Base-by-base conservation (phyloP, 2,797 vertebrate genomes). In the Pseudochaenichthys georgianus region DNA sequence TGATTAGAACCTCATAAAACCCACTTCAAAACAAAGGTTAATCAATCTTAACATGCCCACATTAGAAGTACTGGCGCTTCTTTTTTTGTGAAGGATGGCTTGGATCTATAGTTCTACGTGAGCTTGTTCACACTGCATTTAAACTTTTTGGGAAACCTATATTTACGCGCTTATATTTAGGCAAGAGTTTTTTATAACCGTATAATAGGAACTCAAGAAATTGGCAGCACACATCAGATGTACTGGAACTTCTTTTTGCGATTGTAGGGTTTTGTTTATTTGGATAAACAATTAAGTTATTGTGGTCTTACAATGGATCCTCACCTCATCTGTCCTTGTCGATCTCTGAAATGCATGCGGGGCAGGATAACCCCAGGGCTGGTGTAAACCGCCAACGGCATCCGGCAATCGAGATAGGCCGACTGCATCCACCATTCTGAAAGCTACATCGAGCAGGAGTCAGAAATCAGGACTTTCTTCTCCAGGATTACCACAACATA, bases 361-460 rank as follows among this genome's bases (percentile, higher is more conserved):
- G 98, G 98, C 64, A 99, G 90, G 64, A 97, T 92, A 3, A 99
- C 93, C 0, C 96, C 98, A 0, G 98, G 98, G 86, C 96, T 99
- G 75, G 98, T 98, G 88, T 95, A 96, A 73, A 99, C 96, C 38
- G 97, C 96, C 57, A 99, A 94, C 0, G 98, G 98, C 94, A 99
- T 96, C 7, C 97, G 97, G 80, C 96, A 99, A 84, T 99, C 98
- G 66, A 99, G 94, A 88, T 99, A 99, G 59, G 97, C 95, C 0
- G 96, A 96, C 92, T 97, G 97, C 93, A 97, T 95, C 98, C 98
- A 99, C 98, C 98, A 99, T 51, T 99, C 98, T 2, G 97, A 95
- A 45, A 99, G 95, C 98, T 94, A 43, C 38, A 80, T 0, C 47
- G 63, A 77, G 31, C 64, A 75, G 46, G 1, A 61, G 46, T 63